A percentile compares a stretch with the other conserved stretches of the same genome.
These are phyloP conservation scores for Orbicella faveolata DNA, from an alignment of 64 coral and sea anemone species.

Conservation along the genomic window DNA sequence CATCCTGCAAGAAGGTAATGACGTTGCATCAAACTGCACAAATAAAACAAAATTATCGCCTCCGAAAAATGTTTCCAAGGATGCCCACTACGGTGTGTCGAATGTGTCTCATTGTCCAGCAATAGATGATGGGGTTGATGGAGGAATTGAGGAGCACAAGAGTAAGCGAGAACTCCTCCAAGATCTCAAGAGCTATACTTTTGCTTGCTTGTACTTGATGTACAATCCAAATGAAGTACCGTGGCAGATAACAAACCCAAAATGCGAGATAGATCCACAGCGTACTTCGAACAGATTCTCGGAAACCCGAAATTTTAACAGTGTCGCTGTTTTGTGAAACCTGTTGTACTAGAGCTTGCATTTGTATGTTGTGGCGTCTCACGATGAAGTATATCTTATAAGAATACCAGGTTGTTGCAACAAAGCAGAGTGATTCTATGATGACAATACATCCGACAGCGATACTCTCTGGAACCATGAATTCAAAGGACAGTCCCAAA, in stretches of 20 bases:
- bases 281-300: background rate
- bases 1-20: no score
- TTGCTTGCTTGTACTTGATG: background rate
- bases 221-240: background rate
- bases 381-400: background rate
- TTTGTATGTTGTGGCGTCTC: background rate
- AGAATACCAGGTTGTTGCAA: background rate
- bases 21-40: background rate
- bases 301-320: background rate
- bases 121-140: constrained; percentile 6
- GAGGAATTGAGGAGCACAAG: constrained; percentile 8
- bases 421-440: background rate
- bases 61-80: background rate
- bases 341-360: background rate
- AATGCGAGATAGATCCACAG: background rate
- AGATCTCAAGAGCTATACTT: background rate
- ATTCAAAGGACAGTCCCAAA: background rate
- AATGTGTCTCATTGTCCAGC: background rate
- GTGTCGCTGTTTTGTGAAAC: no score
- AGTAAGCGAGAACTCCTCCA: background rate
- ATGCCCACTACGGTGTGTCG: background rate
- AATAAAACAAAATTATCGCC: background rate
- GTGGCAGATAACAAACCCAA: constrained; percentile 10
- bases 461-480: background rate
- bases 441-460: background rate